Percentiles rank a stretch among this genome's conserved stretches.
Conservation (phyloP, 1,140 invertebrate species). For the Drosophila funebris region DNA sequence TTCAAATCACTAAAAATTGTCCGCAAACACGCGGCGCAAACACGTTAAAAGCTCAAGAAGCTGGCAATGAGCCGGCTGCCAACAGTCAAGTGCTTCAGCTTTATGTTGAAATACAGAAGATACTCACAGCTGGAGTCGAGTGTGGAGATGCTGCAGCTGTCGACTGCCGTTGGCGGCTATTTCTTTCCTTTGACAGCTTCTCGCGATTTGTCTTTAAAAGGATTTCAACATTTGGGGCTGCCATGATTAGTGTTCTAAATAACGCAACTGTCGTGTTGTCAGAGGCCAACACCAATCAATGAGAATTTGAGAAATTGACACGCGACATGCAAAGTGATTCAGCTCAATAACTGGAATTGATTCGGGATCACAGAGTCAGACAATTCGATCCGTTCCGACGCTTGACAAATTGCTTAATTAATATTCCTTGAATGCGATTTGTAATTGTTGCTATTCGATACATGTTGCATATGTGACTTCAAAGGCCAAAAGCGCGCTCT, state of each 20-base stretch:
- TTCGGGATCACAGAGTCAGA: slow-evolving; percentile 40
- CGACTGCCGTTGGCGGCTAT: slow-evolving; percentile 63
- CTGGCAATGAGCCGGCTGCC: slow-evolving; percentile 6
- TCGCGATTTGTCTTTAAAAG: slow-evolving; percentile 39
- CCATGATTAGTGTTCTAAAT: slow-evolving; percentile 78
- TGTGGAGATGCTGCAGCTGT: slow-evolving; percentile 29
- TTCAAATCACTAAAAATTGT: slow-evolving; percentile 59
- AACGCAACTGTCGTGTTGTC: slow-evolving; percentile 49
- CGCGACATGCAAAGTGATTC: slow-evolving; percentile 60
- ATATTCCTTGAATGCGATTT: slow-evolving; percentile 70
- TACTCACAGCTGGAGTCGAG: slow-evolving; percentile 23
- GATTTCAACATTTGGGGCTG: slow-evolving; percentile 71
- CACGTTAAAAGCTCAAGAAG: slow-evolving; percentile 40
- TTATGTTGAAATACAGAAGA: slow-evolving; percentile 1
- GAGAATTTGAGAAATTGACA: slow-evolving; percentile 54
- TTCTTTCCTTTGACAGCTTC: slow-evolving; percentile 37
- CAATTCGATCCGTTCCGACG: slow-evolving; percentile 21
- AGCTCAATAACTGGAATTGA: slow-evolving; percentile 17
- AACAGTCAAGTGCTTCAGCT: slow-evolving; percentile 39
- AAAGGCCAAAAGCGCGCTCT: slow-evolving; percentile 45
- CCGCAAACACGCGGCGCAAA: slow-evolving; percentile 61
- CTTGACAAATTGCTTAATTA: slow-evolving; percentile 81
- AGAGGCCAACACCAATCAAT: slow-evolving; percentile 38
- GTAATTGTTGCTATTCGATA: slow-evolving; percentile 36
- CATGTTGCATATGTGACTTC: slow-evolving; percentile 38